Evolutionary conservation across 2,113 vertebrate species (phyloP).

Genomic region (Pardalotus punctatus): DNA sequence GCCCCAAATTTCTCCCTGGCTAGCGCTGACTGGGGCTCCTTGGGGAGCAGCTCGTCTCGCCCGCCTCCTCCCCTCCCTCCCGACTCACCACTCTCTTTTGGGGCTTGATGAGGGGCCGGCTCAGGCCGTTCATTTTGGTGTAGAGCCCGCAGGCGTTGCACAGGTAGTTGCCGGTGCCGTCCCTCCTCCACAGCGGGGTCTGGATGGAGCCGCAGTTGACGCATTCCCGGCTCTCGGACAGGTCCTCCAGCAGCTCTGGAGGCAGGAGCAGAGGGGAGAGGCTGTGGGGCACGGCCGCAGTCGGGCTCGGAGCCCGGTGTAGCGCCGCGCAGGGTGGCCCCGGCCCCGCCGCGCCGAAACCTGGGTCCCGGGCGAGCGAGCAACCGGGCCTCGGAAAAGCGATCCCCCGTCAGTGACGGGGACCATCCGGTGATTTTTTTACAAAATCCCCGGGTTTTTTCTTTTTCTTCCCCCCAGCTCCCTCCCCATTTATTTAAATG

Average conservation of each 20-base stretch:
- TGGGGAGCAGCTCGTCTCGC: accelerated
- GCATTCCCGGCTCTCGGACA: conserved; percentile 92
- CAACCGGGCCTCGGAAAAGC: neutral
- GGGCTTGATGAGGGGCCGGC: conserved; percentile 96
- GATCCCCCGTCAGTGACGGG: neutral
- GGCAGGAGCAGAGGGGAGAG: neutral
- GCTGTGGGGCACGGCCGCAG: neutral
- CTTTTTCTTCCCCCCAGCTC: accelerated
- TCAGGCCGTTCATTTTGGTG: conserved; percentile 99
- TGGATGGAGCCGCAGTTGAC: conserved; percentile 99
- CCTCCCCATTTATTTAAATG: neutral
- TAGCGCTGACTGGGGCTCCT: neutral
- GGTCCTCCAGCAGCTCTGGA: conserved; percentile 91
- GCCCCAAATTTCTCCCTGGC: neutral
- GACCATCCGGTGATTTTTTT: neutral
- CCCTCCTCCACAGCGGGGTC: conserved; percentile 96
- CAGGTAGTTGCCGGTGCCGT: conserved; percentile 97
- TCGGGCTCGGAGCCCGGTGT: accelerated
- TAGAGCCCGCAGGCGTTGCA: conserved; percentile 99
- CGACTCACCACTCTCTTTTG: conserved; percentile 95
- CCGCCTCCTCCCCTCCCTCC: neutral
- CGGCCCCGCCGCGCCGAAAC: neutral
- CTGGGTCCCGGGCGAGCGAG: neutral
- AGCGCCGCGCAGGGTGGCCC: neutral
- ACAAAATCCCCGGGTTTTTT: accelerated